Evolutionary conservation across 2,113 vertebrate genomes (phyloP).

Genomic region (Elaphurus davidianus): DNA sequence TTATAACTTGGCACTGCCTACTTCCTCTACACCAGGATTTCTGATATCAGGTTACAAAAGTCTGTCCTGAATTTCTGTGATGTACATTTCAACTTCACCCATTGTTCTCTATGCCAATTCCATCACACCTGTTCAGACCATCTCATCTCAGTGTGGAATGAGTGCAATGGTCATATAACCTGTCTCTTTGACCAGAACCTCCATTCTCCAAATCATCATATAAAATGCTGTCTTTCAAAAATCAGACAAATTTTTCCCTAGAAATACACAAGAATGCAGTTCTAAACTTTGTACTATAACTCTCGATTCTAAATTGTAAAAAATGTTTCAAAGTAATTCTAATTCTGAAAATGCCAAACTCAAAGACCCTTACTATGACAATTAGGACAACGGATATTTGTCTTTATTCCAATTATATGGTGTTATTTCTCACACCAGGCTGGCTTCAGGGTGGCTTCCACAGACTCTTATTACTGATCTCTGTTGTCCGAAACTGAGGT

Average conservation of each 20-base stretch:
- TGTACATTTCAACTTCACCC: background rate
- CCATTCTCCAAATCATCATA: background rate
- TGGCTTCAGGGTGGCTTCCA: background rate
- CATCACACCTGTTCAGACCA: background rate
- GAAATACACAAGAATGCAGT: background rate
- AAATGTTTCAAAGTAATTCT: background rate
- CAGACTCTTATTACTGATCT: background rate
- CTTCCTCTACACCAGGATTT: background rate
- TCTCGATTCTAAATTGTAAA: background rate
- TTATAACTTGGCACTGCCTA: background rate
- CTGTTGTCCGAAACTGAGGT: background rate
- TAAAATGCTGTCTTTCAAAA: background rate
- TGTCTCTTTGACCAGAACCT: background rate
- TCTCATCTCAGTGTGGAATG: background rate
- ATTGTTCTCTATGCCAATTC: background rate
- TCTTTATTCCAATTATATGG: background rate
- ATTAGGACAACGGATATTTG: background rate
- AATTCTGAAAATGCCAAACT: background rate
- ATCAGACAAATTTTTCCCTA: background rate
- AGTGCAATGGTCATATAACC: background rate
- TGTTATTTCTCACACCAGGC: background rate
- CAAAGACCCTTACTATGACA: background rate
- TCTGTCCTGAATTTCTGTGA: background rate
- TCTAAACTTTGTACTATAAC: background rate
- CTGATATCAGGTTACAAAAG: background rate